A percentile compares a stretch with the other conserved stretches of the same genome.
These are phyloP conservation scores for Epistrophella euchroma DNA, from an alignment of 2,888 invertebrate genomes.

Conservation along the genomic window DNA sequence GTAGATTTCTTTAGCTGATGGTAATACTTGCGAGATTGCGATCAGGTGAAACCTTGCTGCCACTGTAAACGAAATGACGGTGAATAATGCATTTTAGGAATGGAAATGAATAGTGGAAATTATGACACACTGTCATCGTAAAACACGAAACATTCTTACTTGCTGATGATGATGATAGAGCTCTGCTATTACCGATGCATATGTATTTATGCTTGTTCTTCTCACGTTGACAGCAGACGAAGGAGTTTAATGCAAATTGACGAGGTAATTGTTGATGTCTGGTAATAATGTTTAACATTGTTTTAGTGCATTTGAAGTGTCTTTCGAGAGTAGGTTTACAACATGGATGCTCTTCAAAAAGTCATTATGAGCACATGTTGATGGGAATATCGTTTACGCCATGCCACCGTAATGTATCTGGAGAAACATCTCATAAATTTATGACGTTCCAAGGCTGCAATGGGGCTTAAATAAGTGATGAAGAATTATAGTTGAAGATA, in stretches of 20 bases:
- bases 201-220: neutral
- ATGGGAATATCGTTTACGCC: slow-evolving; percentile 21
- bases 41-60: slow-evolving; percentile 62
- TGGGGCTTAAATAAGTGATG: neutral
- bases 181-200: neutral
- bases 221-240: slow-evolving; percentile 27
- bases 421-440: slow-evolving; percentile 6
- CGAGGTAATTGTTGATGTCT: slow-evolving; percentile 71
- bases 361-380: slow-evolving; percentile 26
- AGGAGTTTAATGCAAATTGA: slow-evolving; percentile 62
- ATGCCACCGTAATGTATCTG: neutral
- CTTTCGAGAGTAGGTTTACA: neutral
- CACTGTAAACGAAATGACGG: slow-evolving; percentile 8
- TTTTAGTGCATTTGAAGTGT: slow-evolving; percentile 45
- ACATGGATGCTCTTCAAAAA: slow-evolving; percentile 36
- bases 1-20: slow-evolving; percentile 39
- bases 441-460: slow-evolving; percentile 29
- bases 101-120: slow-evolving; percentile 73
- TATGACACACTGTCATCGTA: slow-evolving; percentile 75
- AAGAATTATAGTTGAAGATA: slow-evolving; percentile 9
- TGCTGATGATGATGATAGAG: neutral
- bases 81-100: slow-evolving; percentile 74
- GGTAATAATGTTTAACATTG: slow-evolving; percentile 70
- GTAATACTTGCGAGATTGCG: slow-evolving; percentile 68
- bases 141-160: slow-evolving; percentile 69